These are phyloP conservation scores for Marcusenius ussheri DNA, from an alignment of 2,113 vertebrate genomes.

Conservation along the genomic window DNA sequence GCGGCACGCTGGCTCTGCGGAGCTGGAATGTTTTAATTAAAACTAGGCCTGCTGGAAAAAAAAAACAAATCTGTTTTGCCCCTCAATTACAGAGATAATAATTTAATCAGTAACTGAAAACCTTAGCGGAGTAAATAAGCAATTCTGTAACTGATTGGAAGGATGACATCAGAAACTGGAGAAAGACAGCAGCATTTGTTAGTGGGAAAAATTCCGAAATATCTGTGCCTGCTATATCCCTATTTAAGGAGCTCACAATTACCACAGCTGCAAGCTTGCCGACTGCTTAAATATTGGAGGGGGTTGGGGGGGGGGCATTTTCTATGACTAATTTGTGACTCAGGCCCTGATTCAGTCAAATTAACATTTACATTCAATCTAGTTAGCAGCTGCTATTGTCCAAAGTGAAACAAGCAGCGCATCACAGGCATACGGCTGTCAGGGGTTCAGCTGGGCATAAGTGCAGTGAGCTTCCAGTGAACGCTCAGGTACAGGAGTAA, in stretches of 20 bases:
- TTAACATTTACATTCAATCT: background rate
- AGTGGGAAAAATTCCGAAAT: background rate
- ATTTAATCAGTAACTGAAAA: background rate
- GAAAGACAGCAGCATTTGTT: background rate
- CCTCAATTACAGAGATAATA: conserved; percentile 7
- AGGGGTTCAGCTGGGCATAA: background rate
- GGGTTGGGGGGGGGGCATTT: background rate
- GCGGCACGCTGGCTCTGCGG: background rate
- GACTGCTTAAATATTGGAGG: background rate
- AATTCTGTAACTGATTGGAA: background rate
- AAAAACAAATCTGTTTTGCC: background rate
- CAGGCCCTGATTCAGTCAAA: background rate
- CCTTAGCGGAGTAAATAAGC: background rate
- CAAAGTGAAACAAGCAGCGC: background rate
- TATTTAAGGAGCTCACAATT: background rate
- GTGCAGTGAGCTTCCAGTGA: background rate
- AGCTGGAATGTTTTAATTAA: background rate
- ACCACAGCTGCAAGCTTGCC: background rate
- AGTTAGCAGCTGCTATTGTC: background rate
- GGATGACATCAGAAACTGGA: background rate
- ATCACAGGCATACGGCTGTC: background rate
- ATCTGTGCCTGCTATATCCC: background rate
- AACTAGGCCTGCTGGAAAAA: background rate
- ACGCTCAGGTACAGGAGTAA: background rate
- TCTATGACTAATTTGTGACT: background rate